Percentiles rank a stretch among this genome's conserved stretches.
Conservation (phyloP, 1,140 invertebrate genomes). For the Drosophila nebulosa region DNA sequence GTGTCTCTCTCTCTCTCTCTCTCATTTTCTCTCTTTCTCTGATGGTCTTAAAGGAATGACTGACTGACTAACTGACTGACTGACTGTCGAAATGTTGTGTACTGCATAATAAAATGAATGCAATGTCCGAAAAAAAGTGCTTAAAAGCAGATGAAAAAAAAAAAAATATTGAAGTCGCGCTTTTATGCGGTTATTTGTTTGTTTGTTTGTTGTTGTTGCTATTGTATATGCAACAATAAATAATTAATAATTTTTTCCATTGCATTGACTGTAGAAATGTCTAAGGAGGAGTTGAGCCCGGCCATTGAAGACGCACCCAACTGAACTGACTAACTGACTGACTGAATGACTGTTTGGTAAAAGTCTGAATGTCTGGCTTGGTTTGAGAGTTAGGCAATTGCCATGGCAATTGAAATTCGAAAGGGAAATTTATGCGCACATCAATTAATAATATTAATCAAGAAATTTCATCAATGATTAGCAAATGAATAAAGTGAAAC, state of each 20-base stretch:
- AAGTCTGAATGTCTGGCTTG: too few relatives aligned
- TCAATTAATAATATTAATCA: neutral
- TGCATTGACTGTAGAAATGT: slow-evolving; percentile 36
- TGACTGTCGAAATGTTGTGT: slow-evolving; percentile 65
- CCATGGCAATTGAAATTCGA: neutral
- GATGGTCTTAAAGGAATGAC: neutral
- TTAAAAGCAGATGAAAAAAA: neutral
- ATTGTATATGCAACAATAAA: slow-evolving; percentile 58
- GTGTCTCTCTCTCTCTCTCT: neutral
- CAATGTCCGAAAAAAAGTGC: neutral
- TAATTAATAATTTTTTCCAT: slow-evolving; percentile 59
- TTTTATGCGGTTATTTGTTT: neutral
- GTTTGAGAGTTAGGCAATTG: neutral
- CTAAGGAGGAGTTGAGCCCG: neutral
- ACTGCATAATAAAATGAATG: slow-evolving; percentile 54
- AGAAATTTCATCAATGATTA: neutral
- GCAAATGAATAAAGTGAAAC: neutral
- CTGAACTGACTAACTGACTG: slow-evolving; percentile 10
- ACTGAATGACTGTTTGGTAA: too few relatives aligned
- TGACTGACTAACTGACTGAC: neutral
- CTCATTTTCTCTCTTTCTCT: neutral
- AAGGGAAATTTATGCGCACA: slow-evolving; percentile 1
- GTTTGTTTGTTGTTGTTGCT: neutral
- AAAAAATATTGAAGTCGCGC: neutral
- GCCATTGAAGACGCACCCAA: slow-evolving; percentile 1